Evolutionary conservation across 92 coral and sea anemone species (phyloP), one percentile per base, ranked within the genome.

Genomic region (Parazoanthus atlanticus): DNA sequence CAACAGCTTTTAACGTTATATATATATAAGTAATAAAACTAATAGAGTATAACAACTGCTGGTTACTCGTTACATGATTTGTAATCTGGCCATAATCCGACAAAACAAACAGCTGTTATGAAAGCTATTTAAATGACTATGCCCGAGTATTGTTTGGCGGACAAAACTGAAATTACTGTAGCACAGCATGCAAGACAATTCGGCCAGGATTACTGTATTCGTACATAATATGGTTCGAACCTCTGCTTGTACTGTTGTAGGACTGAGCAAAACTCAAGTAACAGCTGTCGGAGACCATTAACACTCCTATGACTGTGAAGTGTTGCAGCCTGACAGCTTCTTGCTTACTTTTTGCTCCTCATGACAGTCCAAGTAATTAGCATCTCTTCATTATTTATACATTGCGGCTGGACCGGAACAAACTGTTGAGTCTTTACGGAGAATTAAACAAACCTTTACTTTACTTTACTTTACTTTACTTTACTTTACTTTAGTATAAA

Each of bases 351-450:
- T 61, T 52, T 5, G 8, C 28, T 61, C 26, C 28, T 61, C 16
- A 1, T 61, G n/a, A 61, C 69, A 61, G 69, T 61, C 10, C 28
- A 61, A 61, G 21, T 61, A 23, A 61, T 61, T 61, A 61, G 69
- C 69, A 25, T 5, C 26, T 52, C 26, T 61, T 61, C 8, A 19
- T 61, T 61, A 61, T 61, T 61, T 61, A 61, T 2, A 61, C 28
- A 61, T 61, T 23, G 26, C 69, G 16, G 69, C 69, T 5, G 26
- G 29, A 75, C 79, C 49, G 52, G 52, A 75, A 75, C 79, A 75
- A 75, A 75, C 16, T 34, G 79, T 75, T 75, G 36, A 3, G 46
- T 75, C 47, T 75, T 75, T 25, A 74, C 28, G n/a, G n/a, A 75
- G 31, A 16, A n/a, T 19, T 21, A 28, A 19, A 16, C 31, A 33